Evolutionary conservation across 1,140 invertebrate genomes (phyloP).

Genomic region (Sogatella furcifera): DNA sequence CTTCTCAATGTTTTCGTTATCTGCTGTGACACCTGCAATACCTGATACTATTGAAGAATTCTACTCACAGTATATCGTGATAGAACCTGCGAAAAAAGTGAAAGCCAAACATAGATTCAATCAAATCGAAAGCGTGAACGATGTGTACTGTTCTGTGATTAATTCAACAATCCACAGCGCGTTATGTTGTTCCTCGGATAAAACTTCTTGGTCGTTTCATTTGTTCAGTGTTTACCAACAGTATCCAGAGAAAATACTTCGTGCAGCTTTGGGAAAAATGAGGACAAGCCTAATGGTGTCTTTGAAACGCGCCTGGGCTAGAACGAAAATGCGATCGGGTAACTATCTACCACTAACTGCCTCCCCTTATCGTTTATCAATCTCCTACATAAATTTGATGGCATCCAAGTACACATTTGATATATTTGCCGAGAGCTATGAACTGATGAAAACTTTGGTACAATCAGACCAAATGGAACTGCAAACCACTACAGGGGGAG

Average conservation of each 20-base stretch:
- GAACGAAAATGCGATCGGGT: constrained; percentile 18
- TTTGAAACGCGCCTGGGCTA: constrained; percentile 34
- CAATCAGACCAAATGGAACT: neutral
- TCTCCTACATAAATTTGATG: constrained; percentile 7
- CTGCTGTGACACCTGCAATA: neutral
- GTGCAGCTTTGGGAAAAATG: constrained; percentile 44
- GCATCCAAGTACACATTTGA: constrained; percentile 2
- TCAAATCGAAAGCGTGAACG: constrained; percentile 27
- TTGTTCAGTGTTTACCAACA: constrained; percentile 60
- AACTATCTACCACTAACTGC: constrained; percentile 36
- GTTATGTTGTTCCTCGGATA: constrained; percentile 46
- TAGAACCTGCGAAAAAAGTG: neutral
- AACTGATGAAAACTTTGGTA: neutral
- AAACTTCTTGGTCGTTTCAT: constrained; percentile 48
- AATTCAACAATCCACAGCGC: constrained; percentile 37
- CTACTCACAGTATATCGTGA: constrained; percentile 7
- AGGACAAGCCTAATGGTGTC: constrained; percentile 44
- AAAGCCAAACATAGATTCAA: constrained; percentile 13
- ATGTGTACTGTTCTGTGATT: constrained; percentile 29
- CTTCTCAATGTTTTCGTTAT: too few relatives aligned
- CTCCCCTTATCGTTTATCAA: constrained; percentile 40
- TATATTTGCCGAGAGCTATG: constrained; percentile 4
- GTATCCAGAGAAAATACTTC: constrained; percentile 49
- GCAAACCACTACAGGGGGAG: constrained; percentile 1
- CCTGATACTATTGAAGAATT: constrained; percentile 19